Percentiles rank a stretch among this genome's conserved stretches.
Conservation (phyloP, 2,113 vertebrate species). For the Megalops atlanticus region DNA sequence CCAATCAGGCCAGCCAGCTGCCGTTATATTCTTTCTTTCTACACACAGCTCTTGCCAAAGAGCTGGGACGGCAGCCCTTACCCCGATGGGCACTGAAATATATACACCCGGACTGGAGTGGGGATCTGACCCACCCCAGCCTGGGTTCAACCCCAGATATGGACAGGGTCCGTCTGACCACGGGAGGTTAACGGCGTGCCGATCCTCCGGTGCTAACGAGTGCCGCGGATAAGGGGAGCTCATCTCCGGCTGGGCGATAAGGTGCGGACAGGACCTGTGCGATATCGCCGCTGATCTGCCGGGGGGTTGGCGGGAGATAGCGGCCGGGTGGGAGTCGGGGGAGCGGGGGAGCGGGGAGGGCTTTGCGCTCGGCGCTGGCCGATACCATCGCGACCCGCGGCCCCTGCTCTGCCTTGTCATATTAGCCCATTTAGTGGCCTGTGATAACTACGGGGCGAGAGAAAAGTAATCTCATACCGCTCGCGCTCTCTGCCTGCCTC, state of each 20-base stretch:
- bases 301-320: neutral
- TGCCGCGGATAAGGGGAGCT: neutral
- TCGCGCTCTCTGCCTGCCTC: neutral
- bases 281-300: neutral
- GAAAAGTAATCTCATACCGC: neutral
- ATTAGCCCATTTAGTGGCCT: neutral
- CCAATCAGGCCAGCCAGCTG: neutral
- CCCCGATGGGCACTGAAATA: neutral
- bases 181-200: neutral
- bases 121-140: neutral
- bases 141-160: neutral
- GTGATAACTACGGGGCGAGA: slow-evolving; percentile 11
- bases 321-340: neutral
- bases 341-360: neutral
- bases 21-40: no score
- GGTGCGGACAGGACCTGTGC: neutral
- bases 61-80: neutral
- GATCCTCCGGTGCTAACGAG: neutral
- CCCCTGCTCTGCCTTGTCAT: slow-evolving; percentile 2
- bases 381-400: slow-evolving; percentile 6
- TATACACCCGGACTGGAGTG: neutral
- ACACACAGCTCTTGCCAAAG: no score
- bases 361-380: neutral
- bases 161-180: neutral
- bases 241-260: neutral